A percentile compares a stretch with the other conserved stretches of the same genome.
Evolutionary conservation across 2,888 invertebrate species (phyloP).

Genomic region (Prosapia bicincta): DNA sequence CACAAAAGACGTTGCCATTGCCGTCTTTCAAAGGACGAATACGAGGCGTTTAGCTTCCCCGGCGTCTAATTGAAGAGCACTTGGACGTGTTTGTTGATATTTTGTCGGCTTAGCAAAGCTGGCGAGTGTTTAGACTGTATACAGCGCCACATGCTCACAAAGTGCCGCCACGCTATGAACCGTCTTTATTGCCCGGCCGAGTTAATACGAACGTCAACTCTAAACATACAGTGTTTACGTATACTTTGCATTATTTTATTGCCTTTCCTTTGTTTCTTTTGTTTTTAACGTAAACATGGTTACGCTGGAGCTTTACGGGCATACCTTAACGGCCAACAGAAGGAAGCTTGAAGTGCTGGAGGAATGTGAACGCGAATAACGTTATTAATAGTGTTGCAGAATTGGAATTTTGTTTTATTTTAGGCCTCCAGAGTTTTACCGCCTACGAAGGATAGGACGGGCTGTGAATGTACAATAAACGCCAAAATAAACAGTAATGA

Average conservation of each 20-base stretch:
- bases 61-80: neutral
- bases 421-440: too few relatives aligned
- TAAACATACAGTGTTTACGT: neutral
- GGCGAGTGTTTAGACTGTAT: neutral
- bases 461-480: too few relatives aligned
- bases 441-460: too few relatives aligned
- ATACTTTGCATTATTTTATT: neutral
- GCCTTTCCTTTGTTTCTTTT: neutral
- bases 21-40: neutral
- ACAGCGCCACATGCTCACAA: neutral
- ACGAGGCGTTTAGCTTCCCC: neutral
- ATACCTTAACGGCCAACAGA: too few relatives aligned
- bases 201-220: neutral
- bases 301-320: neutral
- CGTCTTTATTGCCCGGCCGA: neutral
- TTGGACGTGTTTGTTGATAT: neutral
- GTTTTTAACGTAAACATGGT: neutral
- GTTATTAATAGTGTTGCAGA: too few relatives aligned
- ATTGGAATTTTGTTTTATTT: too few relatives aligned
- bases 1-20: neutral
- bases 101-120: neutral
- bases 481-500: too few relatives aligned
- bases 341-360: too few relatives aligned
- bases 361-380: too few relatives aligned
- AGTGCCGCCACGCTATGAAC: neutral